These are phyloP conservation scores for Ridgeia piscesae DNA, from an alignment of 1,140 invertebrate genomes.

Conservation along the genomic window DNA sequence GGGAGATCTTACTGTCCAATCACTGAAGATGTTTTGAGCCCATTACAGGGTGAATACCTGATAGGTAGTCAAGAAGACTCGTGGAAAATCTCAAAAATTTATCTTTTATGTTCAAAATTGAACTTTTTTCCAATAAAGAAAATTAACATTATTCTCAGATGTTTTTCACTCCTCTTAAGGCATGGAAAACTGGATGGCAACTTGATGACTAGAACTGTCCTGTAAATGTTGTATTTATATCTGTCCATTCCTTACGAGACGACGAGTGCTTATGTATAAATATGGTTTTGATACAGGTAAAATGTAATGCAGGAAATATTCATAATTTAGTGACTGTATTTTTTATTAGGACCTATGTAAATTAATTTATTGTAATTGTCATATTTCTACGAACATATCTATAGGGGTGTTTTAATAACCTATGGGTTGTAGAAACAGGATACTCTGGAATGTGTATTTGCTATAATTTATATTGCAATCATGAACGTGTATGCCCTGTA, in stretches of 20 bases:
- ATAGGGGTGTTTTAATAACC: not conserved
- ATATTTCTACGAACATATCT: not conserved
- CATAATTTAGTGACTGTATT: not conserved
- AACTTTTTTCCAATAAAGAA: not conserved
- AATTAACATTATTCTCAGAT: not conserved
- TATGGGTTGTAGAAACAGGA: not conserved
- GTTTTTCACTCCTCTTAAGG: not conserved
- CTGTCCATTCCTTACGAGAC: not conserved
- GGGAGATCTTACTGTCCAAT: no score
- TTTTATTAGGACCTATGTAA: not conserved
- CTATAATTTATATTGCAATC: no score
- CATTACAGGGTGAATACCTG: no score
- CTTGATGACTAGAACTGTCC: not conserved
- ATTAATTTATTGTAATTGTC: not conserved
- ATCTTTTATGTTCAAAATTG: no score
- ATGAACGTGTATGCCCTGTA: no score
- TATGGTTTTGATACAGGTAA: not conserved
- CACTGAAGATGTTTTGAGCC: no score
- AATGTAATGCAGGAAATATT: not conserved
- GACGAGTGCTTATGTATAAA: constrained; percentile 6
- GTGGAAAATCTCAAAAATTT: no score
- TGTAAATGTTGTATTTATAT: not conserved
- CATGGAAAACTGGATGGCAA: not conserved
- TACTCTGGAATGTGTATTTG: not conserved
- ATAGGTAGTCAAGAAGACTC: no score